Base-by-base conservation (phyloP, 2,888 invertebrate genomes). In the Neuroscelio doddi region DNA sequence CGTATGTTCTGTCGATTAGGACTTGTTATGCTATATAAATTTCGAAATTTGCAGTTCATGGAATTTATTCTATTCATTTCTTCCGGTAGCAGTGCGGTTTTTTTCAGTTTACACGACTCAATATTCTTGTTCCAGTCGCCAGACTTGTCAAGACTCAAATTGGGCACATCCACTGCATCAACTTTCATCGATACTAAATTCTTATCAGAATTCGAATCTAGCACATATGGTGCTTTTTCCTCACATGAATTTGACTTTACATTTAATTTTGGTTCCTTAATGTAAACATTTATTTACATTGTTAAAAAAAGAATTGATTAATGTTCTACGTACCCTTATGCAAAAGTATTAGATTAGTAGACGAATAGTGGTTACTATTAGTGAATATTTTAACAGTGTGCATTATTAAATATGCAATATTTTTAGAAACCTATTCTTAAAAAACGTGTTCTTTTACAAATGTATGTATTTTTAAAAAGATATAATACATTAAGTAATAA, bases 21-120 rank as follows among this genome's bases (percentile, higher is more conserved):
- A 42, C 70, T 72, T 1, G 78, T 70, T 24, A 77, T 45, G 49
- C 74, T 77, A 51, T 75, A 77, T 3, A 72, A 58, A 69, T 76
- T 80, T 55, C 64, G 74, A 32, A 68, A 72, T 52, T 75, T 79
- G 67, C 71, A 73, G 16, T 79, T 74, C 0, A 53, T 10, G 21
- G 27, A 47, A 26, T 47, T 1, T 3, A 41, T 52, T 58, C 65
- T 14, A 17, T 63, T 39, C 14, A 9, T 58, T 51, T 66, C 41
- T 42, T 66, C 15, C 46, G 14, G 10, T 29, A 45, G 26, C 24
- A 42, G 29, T 14, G 36, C 5, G 30, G 16, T 47, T 36, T 52
- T 51, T 4, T 65, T 66, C 17, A 27, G 52, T 12, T 46, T 52
- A 47, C 44, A 58, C 0, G 36, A 15, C 9, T 46, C 49, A 10